A percentile compares a stretch with the other conserved stretches of the same genome.
Conservation (phyloP, 2,888 invertebrate genomes). For the Carabus problematicus region DNA sequence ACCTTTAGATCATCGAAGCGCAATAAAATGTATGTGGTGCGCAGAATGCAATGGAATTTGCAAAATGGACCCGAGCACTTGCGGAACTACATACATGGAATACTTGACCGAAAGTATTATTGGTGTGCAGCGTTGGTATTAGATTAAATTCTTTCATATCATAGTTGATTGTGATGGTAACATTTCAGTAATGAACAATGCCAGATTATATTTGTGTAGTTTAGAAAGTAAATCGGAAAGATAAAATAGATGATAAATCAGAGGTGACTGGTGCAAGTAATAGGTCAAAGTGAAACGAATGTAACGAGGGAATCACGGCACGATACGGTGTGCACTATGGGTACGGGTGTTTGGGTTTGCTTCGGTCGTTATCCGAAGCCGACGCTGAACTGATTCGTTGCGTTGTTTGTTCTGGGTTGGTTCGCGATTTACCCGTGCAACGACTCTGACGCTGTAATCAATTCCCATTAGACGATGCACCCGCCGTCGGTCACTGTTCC, state of each 20-base stretch:
- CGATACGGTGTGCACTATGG: conserved; percentile 3
- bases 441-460: conserved; percentile 29
- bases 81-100: too few species aligned
- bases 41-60: conserved; percentile 29
- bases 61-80: conserved; percentile 15
- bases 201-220: too few species aligned
- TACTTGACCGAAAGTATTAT: too few species aligned
- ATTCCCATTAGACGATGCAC: conserved; percentile 36
- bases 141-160: too few species aligned
- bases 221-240: too few species aligned
- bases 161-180: too few species aligned
- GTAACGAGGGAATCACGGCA: conserved; percentile 15
- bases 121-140: too few species aligned
- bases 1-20: conserved; percentile 30
- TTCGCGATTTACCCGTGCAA: conserved; percentile 18
- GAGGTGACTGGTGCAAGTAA: background rate
- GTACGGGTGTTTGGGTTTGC: conserved; percentile 8
- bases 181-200: too few species aligned
- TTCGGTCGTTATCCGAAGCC: conserved; percentile 9
- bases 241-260: too few species aligned
- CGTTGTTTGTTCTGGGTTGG: conserved; percentile 19
- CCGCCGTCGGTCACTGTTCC: conserved; percentile 16
- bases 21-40: conserved; percentile 27
- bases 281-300: conserved; percentile 3
- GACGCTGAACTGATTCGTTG: conserved; percentile 15